These are phyloP conservation scores for Cosmia pyralina DNA, from an alignment of 2,888 invertebrate species.

Conservation along the genomic window DNA sequence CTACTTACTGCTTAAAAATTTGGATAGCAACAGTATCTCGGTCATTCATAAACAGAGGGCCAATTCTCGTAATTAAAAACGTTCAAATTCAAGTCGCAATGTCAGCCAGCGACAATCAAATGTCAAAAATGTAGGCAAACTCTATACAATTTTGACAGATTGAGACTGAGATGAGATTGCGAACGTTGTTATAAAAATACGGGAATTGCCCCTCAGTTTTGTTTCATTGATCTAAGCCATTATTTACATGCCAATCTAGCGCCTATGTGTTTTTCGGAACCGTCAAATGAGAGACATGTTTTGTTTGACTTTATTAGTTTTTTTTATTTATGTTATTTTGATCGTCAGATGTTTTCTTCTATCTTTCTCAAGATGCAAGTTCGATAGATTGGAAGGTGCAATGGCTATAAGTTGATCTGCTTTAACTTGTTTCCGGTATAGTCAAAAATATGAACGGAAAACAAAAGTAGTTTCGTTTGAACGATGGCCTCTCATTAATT, in stretches of 20 bases:
- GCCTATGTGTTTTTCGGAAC: constrained; percentile 10
- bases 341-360: constrained; percentile 1
- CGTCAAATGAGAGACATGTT: constrained; percentile 44
- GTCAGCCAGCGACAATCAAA: too few species aligned
- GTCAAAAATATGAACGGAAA: constrained; percentile 18
- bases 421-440: constrained; percentile 31
- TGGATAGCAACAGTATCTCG: constrained; percentile 12
- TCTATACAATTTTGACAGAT: too few species aligned
- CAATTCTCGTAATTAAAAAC: too few species aligned
- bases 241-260: constrained; percentile 35
- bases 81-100: too few species aligned
- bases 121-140: too few species aligned
- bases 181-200: too few species aligned
- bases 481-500: constrained; percentile 54
- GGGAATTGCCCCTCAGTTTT: too few species aligned
- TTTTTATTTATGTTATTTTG: constrained; percentile 24
- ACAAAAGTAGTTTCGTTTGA: constrained; percentile 30
- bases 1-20: constrained; percentile 7
- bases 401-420: constrained; percentile 26
- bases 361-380: constrained; percentile 12
- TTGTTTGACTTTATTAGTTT: constrained; percentile 48
- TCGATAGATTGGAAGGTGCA: constrained; percentile 34
- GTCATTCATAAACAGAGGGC: constrained; percentile 32
- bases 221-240: constrained; percentile 31
- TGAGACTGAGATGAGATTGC: too few species aligned